These are phyloP conservation scores for Rhabdomys pumilio DNA, from an alignment of 2,797 vertebrate species.

Conservation along the genomic window DNA sequence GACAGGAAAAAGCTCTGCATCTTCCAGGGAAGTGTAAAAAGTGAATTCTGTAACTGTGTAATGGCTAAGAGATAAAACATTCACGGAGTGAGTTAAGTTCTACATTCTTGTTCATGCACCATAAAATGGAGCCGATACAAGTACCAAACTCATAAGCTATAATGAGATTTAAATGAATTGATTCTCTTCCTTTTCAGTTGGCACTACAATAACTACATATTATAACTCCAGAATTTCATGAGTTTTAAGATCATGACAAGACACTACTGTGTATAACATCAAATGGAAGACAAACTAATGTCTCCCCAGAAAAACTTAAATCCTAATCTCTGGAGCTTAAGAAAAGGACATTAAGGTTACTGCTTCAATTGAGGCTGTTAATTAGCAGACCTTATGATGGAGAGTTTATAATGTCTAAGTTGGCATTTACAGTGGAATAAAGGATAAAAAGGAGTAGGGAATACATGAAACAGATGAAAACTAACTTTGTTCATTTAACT, in stretches of 20 bases:
- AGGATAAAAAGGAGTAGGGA: background rate
- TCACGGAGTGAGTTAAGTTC: constrained; percentile 37
- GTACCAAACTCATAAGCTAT: background rate
- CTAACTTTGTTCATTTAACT: background rate
- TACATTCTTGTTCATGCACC: constrained; percentile 21
- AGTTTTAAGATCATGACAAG: background rate
- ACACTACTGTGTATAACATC: background rate
- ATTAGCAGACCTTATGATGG: background rate
- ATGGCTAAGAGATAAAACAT: constrained; percentile 30
- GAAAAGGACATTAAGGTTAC: constrained; percentile 11
- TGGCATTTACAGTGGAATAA: background rate
- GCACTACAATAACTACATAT: background rate
- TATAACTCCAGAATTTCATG: background rate
- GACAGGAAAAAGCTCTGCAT: background rate
- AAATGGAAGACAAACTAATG: background rate
- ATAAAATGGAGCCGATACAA: constrained; percentile 23
- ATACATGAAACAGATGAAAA: background rate
- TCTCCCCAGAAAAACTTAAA: background rate
- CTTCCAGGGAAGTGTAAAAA: constrained; percentile 53
- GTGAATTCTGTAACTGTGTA: background rate
- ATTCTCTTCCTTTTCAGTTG: background rate
- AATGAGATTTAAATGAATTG: constrained; percentile 53
- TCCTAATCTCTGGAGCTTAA: background rate
- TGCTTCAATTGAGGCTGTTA: background rate
- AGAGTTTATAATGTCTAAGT: background rate